Base-by-base conservation (phyloP, 1,140 invertebrate species). In the Amphibalanus amphitrite region DNA sequence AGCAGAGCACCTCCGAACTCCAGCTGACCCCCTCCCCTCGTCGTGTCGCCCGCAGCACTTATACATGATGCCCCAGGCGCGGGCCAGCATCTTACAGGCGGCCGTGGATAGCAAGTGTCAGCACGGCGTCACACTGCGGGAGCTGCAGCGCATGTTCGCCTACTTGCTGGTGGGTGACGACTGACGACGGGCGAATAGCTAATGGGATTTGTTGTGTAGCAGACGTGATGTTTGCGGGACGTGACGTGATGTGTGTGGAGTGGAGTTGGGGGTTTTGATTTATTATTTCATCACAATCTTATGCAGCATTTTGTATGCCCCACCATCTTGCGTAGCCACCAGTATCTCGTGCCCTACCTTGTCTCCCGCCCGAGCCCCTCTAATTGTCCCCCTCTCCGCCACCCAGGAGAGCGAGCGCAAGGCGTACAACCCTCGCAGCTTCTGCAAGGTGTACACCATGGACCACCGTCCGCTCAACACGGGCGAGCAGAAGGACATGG, bases 401-500 rank as follows among this genome's bases (percentile, higher is more conserved):
- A 72, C 69, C 29, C 78, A 91, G 83, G 93, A 97, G 78, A 95
- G 92, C 77, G 93, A 97, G 79, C 83, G 94, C 59, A 96, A 96
- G 81, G 90, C 94, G 0, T 97, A 96, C 78, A 96, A 96, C 81
- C 94, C 94, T 0, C 83, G 91, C 26, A 93, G 91, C 75, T 97
- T 97, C 78, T 97, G 95, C 81, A 92, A 95, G 77, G 92, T 94
- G 0, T 97, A 97, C 79, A 93, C 92, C 47, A 97, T 97, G 94
- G 93, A 97, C 78, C 90, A 93, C 78, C 92, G 95, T 78, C 92
- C 92, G 0, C 81, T 97, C 4, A 97, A 97, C 79, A 97, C 93
- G 0, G 93, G 92, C 0, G 95, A 97, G 80, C 95, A 97, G 79
- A 97, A 97, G 79, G 95, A 97, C 78, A 97, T 97, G 95, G 93